Percentiles rank a stretch among this genome's conserved stretches.
These are phyloP conservation scores for Grammomys surdaster DNA, from an alignment of 2,113 vertebrate genomes.

Conservation along the genomic window DNA sequence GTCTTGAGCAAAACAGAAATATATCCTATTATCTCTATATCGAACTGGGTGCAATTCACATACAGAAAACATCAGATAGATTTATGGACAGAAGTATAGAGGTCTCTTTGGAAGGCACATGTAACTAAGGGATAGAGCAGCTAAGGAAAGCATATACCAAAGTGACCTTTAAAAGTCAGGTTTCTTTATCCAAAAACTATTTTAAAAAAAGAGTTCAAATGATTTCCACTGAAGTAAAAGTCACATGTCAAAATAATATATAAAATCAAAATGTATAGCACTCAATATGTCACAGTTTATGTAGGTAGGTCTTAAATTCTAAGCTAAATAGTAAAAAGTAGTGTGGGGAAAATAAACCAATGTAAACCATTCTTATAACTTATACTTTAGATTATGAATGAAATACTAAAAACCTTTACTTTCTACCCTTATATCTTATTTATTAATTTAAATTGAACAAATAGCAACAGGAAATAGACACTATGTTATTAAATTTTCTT, in stretches of 20 bases:
- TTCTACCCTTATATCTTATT: too few species aligned
- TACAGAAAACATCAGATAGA: neutral
- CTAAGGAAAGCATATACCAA: neutral
- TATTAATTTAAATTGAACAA: too few species aligned
- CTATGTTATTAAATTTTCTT: too few species aligned
- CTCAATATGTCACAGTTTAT: too few species aligned
- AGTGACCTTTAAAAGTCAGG: neutral
- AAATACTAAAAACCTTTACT: too few species aligned
- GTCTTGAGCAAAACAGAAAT: neutral
- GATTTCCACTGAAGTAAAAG: neutral
- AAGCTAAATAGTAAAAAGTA: too few species aligned
- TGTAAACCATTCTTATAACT: too few species aligned
- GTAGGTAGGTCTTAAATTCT: too few species aligned
- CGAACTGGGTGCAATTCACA: neutral
- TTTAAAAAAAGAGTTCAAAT: neutral
- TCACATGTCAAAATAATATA: neutral
- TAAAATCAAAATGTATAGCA: neutral
- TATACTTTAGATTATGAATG: too few species aligned
- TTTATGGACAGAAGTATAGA: neutral
- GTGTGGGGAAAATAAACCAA: too few species aligned
- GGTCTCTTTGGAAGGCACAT: neutral
- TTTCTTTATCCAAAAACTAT: neutral
- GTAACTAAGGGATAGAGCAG: too few species aligned
- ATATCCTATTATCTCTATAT: neutral
- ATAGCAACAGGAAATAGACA: too few species aligned